Percentiles rank a stretch among this genome's conserved stretches.
Evolutionary conservation across 1,140 invertebrate species (phyloP).

Genomic region (Drosophila saltans): DNA sequence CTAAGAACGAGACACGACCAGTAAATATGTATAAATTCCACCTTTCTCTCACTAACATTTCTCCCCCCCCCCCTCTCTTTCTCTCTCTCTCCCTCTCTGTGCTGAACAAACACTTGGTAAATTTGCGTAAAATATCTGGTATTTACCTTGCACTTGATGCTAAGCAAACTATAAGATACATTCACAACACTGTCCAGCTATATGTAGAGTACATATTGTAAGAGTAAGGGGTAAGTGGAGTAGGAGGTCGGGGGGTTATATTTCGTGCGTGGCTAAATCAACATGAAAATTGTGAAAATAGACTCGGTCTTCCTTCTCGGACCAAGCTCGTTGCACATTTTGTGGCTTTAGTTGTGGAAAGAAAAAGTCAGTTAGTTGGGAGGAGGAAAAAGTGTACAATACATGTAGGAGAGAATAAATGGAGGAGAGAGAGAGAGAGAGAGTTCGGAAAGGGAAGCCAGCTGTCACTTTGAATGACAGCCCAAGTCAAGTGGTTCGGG

Average conservation of each 20-base stretch:
- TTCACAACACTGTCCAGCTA: constrained; percentile 22
- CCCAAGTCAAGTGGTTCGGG: constrained; percentile 70
- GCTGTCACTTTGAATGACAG: constrained; percentile 78
- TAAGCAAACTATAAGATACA: constrained; percentile 73
- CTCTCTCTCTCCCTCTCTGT: background rate
- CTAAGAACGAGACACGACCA: background rate
- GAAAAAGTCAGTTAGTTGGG: no score
- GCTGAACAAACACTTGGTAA: constrained; percentile 70
- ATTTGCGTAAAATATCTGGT: constrained; percentile 81
- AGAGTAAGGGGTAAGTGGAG: background rate
- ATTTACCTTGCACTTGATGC: constrained; percentile 81
- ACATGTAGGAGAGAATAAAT: no score
- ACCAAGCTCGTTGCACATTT: constrained; percentile 67
- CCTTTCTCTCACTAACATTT: no score
- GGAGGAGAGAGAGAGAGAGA: background rate
- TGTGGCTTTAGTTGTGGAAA: constrained; percentile 45
- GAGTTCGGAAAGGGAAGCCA: background rate
- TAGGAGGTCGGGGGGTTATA: background rate
- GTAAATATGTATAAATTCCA: constrained; percentile 1
- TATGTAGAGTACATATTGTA: background rate
- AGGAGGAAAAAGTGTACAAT: no score
- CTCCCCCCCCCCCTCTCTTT: background rate
- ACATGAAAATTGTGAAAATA: constrained; percentile 78
- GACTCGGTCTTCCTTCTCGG: constrained; percentile 49
- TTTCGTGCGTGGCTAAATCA: constrained; percentile 70